These are phyloP conservation scores for Volucella inflata DNA, from an alignment of 2,888 invertebrate species.

Conservation along the genomic window DNA sequence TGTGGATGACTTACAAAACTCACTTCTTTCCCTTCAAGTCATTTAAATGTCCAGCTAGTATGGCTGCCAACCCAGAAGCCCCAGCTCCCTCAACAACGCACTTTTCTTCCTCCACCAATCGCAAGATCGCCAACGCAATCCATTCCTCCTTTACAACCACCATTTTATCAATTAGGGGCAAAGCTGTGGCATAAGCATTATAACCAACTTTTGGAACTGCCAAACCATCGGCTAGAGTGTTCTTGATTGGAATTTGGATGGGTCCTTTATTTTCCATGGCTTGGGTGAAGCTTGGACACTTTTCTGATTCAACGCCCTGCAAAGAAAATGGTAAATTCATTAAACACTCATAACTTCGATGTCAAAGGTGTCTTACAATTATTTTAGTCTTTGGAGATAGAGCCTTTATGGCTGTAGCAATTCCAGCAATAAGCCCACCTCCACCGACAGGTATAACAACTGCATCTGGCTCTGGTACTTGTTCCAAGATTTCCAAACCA, in stretches of 20 bases:
- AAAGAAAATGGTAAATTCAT: conserved; percentile 35
- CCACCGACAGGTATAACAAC: conserved; percentile 94
- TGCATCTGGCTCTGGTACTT: conserved; percentile 94
- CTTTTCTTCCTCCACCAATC: conserved; percentile 92
- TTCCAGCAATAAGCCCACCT: conserved; percentile 96
- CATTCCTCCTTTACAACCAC: conserved; percentile 92
- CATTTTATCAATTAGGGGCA: conserved; percentile 90
- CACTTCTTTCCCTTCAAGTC: conserved; percentile 92
- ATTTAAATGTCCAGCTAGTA: conserved; percentile 91
- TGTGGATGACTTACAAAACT: conserved; percentile 21
- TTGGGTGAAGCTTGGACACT: conserved; percentile 92
- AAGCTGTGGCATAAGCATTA: conserved; percentile 91
- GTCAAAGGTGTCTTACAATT: conserved; percentile 87
- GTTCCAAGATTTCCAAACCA: conserved; percentile 95
- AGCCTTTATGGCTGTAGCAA: conserved; percentile 94
- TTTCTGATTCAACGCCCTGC: conserved; percentile 96
- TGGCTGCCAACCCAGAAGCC: conserved; percentile 92
- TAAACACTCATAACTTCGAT: background rate
- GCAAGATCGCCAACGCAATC: conserved; percentile 92
- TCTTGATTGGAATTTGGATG: conserved; percentile 87
- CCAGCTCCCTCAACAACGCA: conserved; percentile 97
- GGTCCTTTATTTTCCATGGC: conserved; percentile 90
- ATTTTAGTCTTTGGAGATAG: conserved; percentile 92
- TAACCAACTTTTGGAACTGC: conserved; percentile 94
- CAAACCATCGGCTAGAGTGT: conserved; percentile 94